phyloP scores from a whole-genome alignment of 2,888 invertebrate genomes.

The Luffia ferchaultella region DNA sequence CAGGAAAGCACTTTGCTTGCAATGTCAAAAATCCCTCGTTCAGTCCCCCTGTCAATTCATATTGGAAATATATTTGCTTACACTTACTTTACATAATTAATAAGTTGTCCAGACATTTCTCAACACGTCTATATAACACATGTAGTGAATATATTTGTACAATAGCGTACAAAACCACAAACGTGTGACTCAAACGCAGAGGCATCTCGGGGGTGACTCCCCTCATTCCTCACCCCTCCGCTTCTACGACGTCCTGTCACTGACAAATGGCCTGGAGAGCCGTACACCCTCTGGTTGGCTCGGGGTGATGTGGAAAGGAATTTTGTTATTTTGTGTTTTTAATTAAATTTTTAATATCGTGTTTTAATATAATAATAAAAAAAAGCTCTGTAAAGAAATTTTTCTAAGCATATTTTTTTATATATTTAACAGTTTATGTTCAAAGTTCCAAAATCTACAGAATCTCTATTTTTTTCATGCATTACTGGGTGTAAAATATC shows the following conservation, averaged over 20 bases:
- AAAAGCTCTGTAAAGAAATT: background rate
- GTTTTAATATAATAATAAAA: background rate
- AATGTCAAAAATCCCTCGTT: no score
- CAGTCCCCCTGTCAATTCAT: no score
- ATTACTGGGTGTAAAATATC: no score
- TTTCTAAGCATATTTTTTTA: no score
- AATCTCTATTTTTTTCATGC: no score
- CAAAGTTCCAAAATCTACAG: no score
- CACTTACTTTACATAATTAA: no score
- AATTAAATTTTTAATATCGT: background rate
- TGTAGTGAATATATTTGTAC: conserved; percentile 20
- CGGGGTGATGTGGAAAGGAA: conserved; percentile 6
- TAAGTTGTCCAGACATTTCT: background rate
- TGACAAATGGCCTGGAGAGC: conserved; percentile 64
- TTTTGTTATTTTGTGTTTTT: background rate
- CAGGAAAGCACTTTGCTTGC: no score
- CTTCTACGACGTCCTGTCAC: conserved; percentile 56
- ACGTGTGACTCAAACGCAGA: conserved; percentile 30
- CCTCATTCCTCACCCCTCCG: conserved; percentile 14
- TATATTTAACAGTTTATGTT: no score
- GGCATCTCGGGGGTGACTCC: conserved; percentile 22
- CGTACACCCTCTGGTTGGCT: conserved; percentile 44
- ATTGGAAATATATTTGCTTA: no score
- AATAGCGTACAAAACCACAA: conserved; percentile 42
- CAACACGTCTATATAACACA: background rate